Conservation (phyloP, 2,797 vertebrate genomes). For the Squalus acanthias region DNA sequence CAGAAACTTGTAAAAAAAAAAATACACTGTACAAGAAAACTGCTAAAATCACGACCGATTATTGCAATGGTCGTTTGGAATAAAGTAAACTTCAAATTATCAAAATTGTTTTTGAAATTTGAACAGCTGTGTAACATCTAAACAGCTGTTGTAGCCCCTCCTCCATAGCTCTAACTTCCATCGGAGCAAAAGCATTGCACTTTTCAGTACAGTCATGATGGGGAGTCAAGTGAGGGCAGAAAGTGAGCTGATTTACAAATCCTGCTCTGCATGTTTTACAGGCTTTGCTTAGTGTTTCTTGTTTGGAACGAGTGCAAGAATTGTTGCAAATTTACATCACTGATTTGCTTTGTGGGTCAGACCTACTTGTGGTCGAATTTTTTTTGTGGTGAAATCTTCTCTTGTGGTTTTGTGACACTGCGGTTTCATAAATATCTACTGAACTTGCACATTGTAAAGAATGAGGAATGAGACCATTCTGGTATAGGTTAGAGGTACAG, state of each 20-base stretch:
- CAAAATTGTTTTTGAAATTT: background rate
- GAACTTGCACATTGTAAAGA: background rate
- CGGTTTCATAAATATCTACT: background rate
- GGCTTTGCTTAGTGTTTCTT: background rate
- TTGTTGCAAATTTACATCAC: background rate
- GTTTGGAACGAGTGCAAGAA: background rate
- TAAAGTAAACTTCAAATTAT: background rate
- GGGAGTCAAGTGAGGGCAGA: background rate
- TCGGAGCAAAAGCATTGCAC: background rate
- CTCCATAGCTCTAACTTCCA: background rate
- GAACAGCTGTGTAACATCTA: background rate
- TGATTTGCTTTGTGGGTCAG: background rate
- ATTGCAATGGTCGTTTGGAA: background rate
- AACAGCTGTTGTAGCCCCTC: background rate
- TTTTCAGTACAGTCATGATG: too few species aligned
- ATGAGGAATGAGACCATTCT: background rate
- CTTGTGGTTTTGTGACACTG: background rate
- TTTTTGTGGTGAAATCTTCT: background rate
- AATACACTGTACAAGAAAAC: background rate
- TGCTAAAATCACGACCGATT: background rate
- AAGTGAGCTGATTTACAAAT: background rate
- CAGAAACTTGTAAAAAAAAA: background rate
- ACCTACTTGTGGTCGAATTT: background rate
- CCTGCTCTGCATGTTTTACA: background rate
- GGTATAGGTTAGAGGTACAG: background rate